A percentile compares a stretch with the other conserved stretches of the same genome.
Conservation (phyloP, 2,888 invertebrate genomes). For the Petrolisthes manimaculis region DNA sequence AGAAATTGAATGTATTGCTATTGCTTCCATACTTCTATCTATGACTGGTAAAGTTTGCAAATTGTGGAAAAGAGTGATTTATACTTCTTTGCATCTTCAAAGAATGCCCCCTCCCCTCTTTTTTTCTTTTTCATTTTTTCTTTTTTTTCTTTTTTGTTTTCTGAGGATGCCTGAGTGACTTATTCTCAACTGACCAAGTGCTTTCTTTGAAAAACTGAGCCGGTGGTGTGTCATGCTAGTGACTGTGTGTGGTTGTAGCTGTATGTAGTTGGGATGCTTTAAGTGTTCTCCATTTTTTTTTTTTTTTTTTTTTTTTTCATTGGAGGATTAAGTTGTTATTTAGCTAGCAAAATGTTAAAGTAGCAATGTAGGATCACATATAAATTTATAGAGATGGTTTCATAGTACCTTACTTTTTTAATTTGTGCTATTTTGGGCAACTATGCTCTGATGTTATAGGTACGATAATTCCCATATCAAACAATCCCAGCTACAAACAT, state of each 20-base stretch:
- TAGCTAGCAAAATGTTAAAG: neutral
- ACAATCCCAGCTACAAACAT: slow-evolving; percentile 32
- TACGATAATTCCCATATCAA: neutral
- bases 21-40: slow-evolving; percentile 16
- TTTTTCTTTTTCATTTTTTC: neutral
- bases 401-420: too few relatives aligned
- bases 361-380: too few relatives aligned
- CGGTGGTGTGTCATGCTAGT: slow-evolving; percentile 43
- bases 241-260: slow-evolving; percentile 53
- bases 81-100: neutral
- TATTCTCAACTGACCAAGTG: slow-evolving; percentile 54
- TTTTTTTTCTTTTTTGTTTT: slow-evolving; percentile 30
- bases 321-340: neutral
- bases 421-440: neutral
- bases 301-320: neutral
- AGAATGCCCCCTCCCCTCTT: neutral
- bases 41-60: neutral
- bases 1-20: slow-evolving; percentile 14
- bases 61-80: neutral
- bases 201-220: slow-evolving; percentile 46
- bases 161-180: slow-evolving; percentile 33
- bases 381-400: too few relatives aligned
- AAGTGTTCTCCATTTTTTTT: neutral
- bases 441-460: neutral
- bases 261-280: slow-evolving; percentile 32